phyloP scores from a whole-genome alignment of 2,797 vertebrate genomes.

The Alcedo quadribrachys region DNA sequence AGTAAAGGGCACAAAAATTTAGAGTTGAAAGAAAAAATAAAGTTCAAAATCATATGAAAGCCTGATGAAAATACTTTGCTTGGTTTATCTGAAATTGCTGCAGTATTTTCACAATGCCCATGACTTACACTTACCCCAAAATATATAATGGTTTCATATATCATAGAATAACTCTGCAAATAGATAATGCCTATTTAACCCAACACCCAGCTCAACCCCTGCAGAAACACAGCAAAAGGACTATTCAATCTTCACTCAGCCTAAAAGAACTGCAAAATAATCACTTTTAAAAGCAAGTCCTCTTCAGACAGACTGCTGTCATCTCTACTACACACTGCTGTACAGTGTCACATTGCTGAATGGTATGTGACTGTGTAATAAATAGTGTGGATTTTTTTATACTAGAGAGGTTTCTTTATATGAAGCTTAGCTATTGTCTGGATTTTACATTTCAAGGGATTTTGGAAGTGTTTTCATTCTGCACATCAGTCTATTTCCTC shows the following conservation, averaged over 20 bases:
- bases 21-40: accelerated
- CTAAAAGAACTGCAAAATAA: background rate
- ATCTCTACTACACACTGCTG: background rate
- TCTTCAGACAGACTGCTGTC: background rate
- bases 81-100: background rate
- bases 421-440: background rate
- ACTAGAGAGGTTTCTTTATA: background rate
- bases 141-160: background rate
- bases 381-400: background rate
- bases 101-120: background rate
- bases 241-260: background rate
- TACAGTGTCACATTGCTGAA: background rate
- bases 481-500: no score
- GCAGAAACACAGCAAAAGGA: background rate
- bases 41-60: background rate
- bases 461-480: background rate
- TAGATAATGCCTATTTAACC: background rate
- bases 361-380: background rate
- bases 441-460: background rate
- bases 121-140: background rate
- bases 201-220: background rate
- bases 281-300: background rate
- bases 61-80: background rate
- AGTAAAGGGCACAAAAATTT: background rate
- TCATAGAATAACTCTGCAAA: background rate